Evolutionary conservation across 2,797 vertebrate species (phyloP), one percentile per base, ranked within the genome.

Genomic region (Onychomys arenicola): DNA sequence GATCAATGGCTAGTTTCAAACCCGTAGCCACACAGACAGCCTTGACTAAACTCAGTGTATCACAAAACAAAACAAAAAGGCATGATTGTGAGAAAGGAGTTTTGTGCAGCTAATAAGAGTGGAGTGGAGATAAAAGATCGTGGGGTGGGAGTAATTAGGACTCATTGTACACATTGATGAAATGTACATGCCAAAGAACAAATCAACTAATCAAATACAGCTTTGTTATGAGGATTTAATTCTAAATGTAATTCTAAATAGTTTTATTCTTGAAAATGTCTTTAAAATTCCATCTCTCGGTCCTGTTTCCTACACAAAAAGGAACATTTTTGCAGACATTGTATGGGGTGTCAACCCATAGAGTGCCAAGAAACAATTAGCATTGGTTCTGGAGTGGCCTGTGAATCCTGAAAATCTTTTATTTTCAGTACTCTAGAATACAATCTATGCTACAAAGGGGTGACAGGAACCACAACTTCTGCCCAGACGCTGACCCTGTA

Each of bases 181-280:
- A 86, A n/a, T 37, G 61, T 46, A 67, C 12, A 2, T 11, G 34
- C 73, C 34, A 71, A 71, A 71, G 8, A 37, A 55, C 13, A 37
- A 55, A 71, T 71, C 19, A 55, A n/a, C 16, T 37, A 86, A 78
- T 29, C 67, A 25, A 43, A 83, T 9, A 43, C 2, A 34, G 6
- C 49, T 67, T 77, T 65, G 5, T 69, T 90, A 83, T 63, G 34
- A 86, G 43, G 90, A 92, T 17, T 69, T 89, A 59, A 29, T 71
- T 90, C 76, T 93, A 46, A 87, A 89, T n/a, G n/a, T 89, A 59
- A 29, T 71, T 90, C 76, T 93, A 46, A 87, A 89, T n/a, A 49
- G 13, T 89, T 95, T 93, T 83, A 27, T 16, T 61, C 9, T 37
- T 90, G 59, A 87, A 94, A 91, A 37, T 34, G 25, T 19, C 49